Base-by-base conservation (phyloP, 2,797 vertebrate species). In the Onychomys leucogaster region DNA sequence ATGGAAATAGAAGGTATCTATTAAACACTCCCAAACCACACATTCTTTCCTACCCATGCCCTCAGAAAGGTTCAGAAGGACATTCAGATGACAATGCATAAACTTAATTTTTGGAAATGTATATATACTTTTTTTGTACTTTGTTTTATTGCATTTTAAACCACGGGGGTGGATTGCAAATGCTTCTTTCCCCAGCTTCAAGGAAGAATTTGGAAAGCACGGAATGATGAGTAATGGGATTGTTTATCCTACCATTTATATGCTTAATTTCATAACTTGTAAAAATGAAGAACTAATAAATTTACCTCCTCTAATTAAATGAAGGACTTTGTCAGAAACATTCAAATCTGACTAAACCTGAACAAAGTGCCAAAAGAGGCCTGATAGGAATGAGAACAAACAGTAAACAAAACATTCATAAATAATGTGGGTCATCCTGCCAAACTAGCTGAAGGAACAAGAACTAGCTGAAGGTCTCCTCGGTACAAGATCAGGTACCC, bases 241-340 rank as follows among this genome's bases (percentile, higher is more conserved):
- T 92, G 78, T 63, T 91, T 90, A 91, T 75, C 41, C 82, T 82
- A 77, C 13, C 84, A 89, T 88, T 85, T 94, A 82, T 81, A 43
- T 75, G 55, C 46, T 69, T 91, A 86, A 91, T 82, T 73, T 37
- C 37, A 87, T 85, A 37, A 73, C 46, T 92, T 90, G n/a, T 2
- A 77, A 95, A 77, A 85, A 57, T 55, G 80, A 96, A 88, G 21
- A 90, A 78, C 46, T 90, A 90, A 94, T 84, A 87, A 91, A 95
- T 57, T 34, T 23, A n/a, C 78, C 17, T 83, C 17, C 49, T 81
- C 52, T 89, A 63, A 73, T 87, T 89, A 94, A 93, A 55, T 65
- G 71, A 84, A 92, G 81, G 27, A 9, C 55, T 69, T 34, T 19
- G 61, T 82, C 52, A 78, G 78, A 87, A 95, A 91, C 34, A 61